Evolutionary conservation across 2,113 vertebrate genomes (phyloP), one percentile per base, ranked within the genome.

Genomic region (Ia io): DNA sequence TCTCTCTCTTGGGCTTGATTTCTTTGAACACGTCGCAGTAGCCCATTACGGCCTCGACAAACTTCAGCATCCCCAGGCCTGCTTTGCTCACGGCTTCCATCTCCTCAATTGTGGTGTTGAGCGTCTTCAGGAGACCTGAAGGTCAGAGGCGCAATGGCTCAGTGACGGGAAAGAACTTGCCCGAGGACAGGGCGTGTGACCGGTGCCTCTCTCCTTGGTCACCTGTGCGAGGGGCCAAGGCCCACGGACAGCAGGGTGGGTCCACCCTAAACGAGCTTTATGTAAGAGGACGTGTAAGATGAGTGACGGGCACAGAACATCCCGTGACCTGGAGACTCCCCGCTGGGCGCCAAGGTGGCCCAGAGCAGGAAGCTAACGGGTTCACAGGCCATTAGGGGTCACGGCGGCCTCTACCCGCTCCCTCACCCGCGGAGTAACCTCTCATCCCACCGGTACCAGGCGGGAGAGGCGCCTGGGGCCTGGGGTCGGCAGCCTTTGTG

Each of bases 71-170:
- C 53, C 99, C 99, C 67, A 99, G 98, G 11, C 99, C 99, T 0
- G 99, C 99, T 96, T 98, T 99, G 98, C 99, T 99, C 93, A 99
- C 99, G 5, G 97, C 98, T 92, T 99, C 99, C 99, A 99, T 99
- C 85, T 99, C 99, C 86, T 97, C 98, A 2, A 98, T 97, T 6
- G 97, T 99, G 6, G 99, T 99, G 40, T 99, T 99, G 32, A 99
- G 99, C 78, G 93, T 99, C 98, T 98, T 99, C 84, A 99, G 90
- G 95, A 99, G 98, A 77, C 96, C 99, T 99, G 79, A 37, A 47
- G 40, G 23, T 51, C 35, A 25, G 94, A 91, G 87, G n/a, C 88
- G 30, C 4, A 0, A 7, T 40, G 71, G 25, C 59, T 59, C 23
- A 9, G 59, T 28, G 59, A 59, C 3, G 28, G 32, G 32, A 37